A percentile compares a stretch with the other conserved stretches of the same genome.
phyloP scores from a whole-genome alignment of 1,140 invertebrate genomes.

The Araneus ventricosus region DNA sequence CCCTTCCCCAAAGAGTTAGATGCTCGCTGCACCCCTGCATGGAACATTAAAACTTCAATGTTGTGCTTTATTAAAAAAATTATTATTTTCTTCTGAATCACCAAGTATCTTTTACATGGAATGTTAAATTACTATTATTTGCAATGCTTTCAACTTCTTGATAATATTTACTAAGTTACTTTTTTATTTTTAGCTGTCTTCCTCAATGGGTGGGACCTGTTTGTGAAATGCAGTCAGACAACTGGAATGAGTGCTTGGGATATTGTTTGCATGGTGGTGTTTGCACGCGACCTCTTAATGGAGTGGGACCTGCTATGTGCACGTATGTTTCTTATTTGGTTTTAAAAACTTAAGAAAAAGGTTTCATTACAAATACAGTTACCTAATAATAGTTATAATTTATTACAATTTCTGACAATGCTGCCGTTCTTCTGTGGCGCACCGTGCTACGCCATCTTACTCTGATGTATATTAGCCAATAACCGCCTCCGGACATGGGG shows the following conservation, averaged over 20 bases:
- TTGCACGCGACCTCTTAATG: slow-evolving; percentile 57
- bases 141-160: not conserved
- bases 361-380: too few relatives aligned
- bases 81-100: not conserved
- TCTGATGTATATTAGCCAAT: too few relatives aligned
- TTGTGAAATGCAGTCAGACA: slow-evolving; percentile 82
- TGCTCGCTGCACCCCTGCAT: too few relatives aligned
- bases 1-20: too few relatives aligned
- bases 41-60: too few relatives aligned
- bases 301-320: slow-evolving; percentile 56
- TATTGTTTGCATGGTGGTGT: slow-evolving; percentile 82
- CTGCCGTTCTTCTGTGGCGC: too few relatives aligned
- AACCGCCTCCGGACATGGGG: too few relatives aligned
- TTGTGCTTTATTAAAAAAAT: too few relatives aligned
- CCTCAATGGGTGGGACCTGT: slow-evolving; percentile 82
- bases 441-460: too few relatives aligned
- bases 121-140: not conserved
- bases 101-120: not conserved
- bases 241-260: slow-evolving; percentile 84
- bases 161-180: not conserved
- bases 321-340: slow-evolving; percentile 56
- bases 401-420: too few relatives aligned
- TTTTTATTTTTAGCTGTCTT: slow-evolving; percentile 79
- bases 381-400: too few relatives aligned
- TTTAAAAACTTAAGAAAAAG: too few relatives aligned